These are phyloP conservation scores for Agelastica alni DNA, from an alignment of 2,888 invertebrate species.

Conservation along the genomic window DNA sequence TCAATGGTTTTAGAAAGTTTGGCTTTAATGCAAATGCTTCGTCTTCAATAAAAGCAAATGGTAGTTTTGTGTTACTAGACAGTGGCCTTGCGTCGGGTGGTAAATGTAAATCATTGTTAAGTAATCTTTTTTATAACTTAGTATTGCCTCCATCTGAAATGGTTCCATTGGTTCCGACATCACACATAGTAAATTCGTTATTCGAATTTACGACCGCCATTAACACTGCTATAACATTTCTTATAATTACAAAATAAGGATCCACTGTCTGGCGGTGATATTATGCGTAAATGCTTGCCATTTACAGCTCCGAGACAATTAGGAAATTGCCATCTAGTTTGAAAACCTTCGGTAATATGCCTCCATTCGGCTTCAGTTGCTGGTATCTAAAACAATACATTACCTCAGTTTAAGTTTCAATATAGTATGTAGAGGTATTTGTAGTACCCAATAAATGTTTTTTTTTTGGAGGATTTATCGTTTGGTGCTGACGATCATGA, in stretches of 20 bases:
- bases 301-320: background rate
- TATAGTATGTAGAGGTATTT: background rate
- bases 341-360: slow-evolving; percentile 1
- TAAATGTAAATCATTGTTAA: background rate
- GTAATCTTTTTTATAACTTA: background rate
- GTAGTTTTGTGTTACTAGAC: background rate
- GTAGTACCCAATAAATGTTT: background rate
- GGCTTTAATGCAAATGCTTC: too few relatives aligned
- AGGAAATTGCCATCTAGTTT: slow-evolving; percentile 5
- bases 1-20: too few relatives aligned
- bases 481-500: background rate
- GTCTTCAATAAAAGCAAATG: background rate
- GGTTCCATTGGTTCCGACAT: background rate
- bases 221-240: background rate
- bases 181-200: background rate
- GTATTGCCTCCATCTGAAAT: background rate
- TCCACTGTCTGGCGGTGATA: background rate
- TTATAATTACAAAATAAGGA: background rate
- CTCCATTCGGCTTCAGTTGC: slow-evolving; percentile 1
- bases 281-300: background rate
- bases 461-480: background rate
- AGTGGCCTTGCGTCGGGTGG: background rate
- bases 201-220: slow-evolving; percentile 1
- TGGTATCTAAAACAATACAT: slow-evolving; percentile 7
- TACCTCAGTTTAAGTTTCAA: background rate